Evolutionary conservation across 2,888 invertebrate species (phyloP).

Genomic region (Nebria salina): DNA sequence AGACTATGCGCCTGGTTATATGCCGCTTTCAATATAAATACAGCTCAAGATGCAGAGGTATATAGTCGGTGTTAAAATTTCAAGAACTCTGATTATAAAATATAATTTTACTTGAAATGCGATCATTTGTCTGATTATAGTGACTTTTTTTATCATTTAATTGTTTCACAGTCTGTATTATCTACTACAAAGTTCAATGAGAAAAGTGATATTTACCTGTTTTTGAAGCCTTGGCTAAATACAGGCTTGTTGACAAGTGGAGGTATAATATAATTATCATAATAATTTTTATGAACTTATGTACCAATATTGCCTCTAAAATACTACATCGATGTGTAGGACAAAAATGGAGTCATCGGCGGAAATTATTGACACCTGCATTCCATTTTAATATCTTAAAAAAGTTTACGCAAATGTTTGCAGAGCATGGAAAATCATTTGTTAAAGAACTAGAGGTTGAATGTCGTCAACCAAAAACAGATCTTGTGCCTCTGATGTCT

Average conservation of each 20-base stretch:
- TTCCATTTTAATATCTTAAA: conserved; percentile 40
- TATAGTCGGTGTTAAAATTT: no score
- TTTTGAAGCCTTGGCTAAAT: conserved; percentile 21
- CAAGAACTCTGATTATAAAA: no score
- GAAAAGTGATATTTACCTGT: conserved; percentile 12
- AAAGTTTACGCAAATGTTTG: conserved; percentile 16
- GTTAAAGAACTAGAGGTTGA: conserved; percentile 26
- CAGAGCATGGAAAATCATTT: conserved; percentile 30
- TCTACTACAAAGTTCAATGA: conserved; percentile 29
- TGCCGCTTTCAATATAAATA: conserved; percentile 12
- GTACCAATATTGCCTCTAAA: neutral
- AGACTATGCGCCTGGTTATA: conserved; percentile 9
- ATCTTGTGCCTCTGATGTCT: conserved; percentile 27
- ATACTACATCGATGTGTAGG: conserved; percentile 12
- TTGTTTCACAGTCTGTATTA: conserved; percentile 21
- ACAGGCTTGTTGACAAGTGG: conserved; percentile 16
- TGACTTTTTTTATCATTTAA: no score
- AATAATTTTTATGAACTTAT: neutral
- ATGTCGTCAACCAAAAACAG: conserved; percentile 34
- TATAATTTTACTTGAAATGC: no score
- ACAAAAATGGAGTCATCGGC: conserved; percentile 24
- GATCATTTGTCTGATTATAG: no score
- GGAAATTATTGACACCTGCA: conserved; percentile 37
- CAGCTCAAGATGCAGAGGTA: conserved; percentile 38
- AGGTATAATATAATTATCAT: conserved; percentile 2